Conservation (phyloP, 2,888 invertebrate species). For the Catocala nupta region DNA sequence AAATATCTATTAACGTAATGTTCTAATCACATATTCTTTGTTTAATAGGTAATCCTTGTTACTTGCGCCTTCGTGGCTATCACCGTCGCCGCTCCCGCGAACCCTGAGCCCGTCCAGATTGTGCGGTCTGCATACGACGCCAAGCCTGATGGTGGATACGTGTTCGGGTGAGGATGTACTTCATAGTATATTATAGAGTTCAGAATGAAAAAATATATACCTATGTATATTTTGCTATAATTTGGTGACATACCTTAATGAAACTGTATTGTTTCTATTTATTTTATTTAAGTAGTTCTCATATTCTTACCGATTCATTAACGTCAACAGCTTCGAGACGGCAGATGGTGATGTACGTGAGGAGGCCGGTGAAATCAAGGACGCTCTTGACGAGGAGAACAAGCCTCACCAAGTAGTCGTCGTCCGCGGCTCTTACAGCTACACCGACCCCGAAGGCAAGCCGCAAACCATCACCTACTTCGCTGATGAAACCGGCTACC, state of each 20-base stretch:
- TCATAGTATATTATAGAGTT: no score
- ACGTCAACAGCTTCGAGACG: constrained; percentile 66
- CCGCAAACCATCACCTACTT: constrained; percentile 83
- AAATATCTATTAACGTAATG: no score
- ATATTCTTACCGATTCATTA: no score
- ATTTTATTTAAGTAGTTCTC: no score
- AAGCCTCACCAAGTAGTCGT: constrained; percentile 86
- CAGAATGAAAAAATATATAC: no score
- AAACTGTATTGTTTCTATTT: no score
- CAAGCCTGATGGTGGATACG: background rate
- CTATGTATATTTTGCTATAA: no score
- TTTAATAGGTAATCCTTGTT: no score
- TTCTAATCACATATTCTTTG: no score
- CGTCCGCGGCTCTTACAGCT: constrained; percentile 88
- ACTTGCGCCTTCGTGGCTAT: constrained; percentile 26
- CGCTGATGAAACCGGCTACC: constrained; percentile 89
- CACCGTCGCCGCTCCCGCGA: constrained; percentile 88
- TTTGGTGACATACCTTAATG: no score
- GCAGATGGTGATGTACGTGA: constrained; percentile 48
- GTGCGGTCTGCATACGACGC: background rate
- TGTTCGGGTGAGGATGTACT: no score
- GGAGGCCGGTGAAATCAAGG: constrained; percentile 81
- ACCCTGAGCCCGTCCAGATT: constrained; percentile 57
- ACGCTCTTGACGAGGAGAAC: constrained; percentile 84
- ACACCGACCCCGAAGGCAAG: constrained; percentile 86